Conservation (phyloP, 2,113 vertebrate species). For the Martes martes region DNA sequence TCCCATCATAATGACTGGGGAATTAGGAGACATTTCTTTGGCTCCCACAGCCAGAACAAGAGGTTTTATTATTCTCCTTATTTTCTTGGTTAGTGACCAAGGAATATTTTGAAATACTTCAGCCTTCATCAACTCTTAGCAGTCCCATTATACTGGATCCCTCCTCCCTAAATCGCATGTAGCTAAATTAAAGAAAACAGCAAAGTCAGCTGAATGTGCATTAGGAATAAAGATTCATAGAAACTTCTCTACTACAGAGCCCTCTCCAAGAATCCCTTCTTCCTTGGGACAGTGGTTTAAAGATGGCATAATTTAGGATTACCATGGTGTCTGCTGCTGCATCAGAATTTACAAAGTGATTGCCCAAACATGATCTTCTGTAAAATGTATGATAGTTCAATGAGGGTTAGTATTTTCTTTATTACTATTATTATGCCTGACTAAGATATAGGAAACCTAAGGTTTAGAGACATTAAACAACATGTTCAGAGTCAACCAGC, state of each 20-base stretch:
- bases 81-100: not conserved
- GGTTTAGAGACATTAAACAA: not conserved
- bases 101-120: slow-evolving; percentile 15
- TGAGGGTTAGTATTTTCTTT: not conserved
- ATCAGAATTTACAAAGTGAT: not conserved
- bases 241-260: not conserved
- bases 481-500: not conserved
- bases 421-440: not conserved
- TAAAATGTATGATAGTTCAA: not conserved
- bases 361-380: not conserved
- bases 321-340: not conserved
- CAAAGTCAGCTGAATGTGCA: not conserved
- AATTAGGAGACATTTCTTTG: not conserved
- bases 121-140: not conserved
- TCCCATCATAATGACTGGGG: not conserved
- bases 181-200: not conserved
- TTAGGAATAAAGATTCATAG: not conserved
- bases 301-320: not conserved
- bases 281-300: not conserved
- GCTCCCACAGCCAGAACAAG: not conserved
- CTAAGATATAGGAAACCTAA: not conserved
- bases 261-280: not conserved
- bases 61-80: not conserved
- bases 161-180: not conserved
- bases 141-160: not conserved